Evolutionary conservation across 2,113 vertebrate genomes (phyloP).

Genomic region (Oreotragus oreotragus): DNA sequence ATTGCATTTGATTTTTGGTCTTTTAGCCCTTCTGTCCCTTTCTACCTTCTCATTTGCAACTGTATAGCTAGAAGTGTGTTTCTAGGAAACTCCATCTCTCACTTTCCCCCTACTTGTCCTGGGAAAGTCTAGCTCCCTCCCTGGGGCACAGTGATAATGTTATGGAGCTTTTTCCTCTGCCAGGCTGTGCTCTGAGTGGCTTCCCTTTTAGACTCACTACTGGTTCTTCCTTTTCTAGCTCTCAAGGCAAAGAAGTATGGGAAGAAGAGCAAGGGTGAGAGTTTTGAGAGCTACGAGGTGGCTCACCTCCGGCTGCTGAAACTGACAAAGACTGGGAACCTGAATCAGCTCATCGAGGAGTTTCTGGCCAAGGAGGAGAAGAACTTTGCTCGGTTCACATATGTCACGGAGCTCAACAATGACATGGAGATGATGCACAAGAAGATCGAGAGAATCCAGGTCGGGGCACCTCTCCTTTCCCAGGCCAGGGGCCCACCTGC

Average conservation of each 20-base stretch:
- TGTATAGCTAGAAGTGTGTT: not conserved
- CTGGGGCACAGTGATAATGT: not conserved
- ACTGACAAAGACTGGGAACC: constrained; percentile 6
- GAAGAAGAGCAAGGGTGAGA: constrained; percentile 59
- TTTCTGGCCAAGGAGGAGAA: constrained; percentile 74
- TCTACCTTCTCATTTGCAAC: not conserved
- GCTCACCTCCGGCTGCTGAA: constrained; percentile 73
- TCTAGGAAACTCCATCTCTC: not conserved
- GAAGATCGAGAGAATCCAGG: constrained; percentile 75
- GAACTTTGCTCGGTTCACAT: constrained; percentile 76
- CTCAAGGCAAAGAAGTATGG: constrained; percentile 18
- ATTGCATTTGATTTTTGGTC: not conserved
- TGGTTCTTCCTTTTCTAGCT: constrained; percentile 33
- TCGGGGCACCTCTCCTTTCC: not conserved
- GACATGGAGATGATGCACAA: constrained; percentile 65
- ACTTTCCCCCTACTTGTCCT: not conserved
- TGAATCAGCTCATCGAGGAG: constrained; percentile 21
- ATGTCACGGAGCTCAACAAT: constrained; percentile 56
- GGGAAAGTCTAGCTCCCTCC: not conserved
- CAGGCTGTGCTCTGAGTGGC: fast-evolving
- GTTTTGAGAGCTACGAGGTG: constrained; percentile 70
- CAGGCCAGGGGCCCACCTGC: fast-evolving
- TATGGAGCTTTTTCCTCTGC: fast-evolving
- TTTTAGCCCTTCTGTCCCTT: not conserved
- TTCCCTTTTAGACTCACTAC: too few species aligned